phyloP scores from a whole-genome alignment of 2,888 invertebrate species.

The Lepidonotus clava region DNA sequence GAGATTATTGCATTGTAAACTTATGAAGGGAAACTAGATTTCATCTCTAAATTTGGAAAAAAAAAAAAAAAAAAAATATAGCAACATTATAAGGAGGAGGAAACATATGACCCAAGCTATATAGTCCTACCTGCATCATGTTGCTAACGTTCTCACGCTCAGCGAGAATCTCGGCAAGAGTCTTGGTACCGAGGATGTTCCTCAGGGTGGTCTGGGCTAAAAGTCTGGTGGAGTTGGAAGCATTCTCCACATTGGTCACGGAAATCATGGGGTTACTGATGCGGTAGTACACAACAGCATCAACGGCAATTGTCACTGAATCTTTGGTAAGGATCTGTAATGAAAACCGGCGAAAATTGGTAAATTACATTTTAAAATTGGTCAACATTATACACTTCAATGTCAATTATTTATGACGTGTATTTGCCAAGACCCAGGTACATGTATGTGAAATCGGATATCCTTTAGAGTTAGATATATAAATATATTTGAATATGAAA shows the following conservation, averaged over 20 bases:
- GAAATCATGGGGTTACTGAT: constrained; percentile 58
- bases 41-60: too few relatives aligned
- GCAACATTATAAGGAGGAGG: too few relatives aligned
- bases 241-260: constrained; percentile 58
- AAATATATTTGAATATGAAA: too few relatives aligned
- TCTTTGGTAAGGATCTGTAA: constrained; percentile 71
- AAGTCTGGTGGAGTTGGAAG: constrained; percentile 54
- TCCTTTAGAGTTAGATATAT: too few relatives aligned
- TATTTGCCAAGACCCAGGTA: too few relatives aligned
- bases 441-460: too few relatives aligned
- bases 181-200: constrained; percentile 60
- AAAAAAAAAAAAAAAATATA: too few relatives aligned
- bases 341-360: background rate
- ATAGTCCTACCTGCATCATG: constrained; percentile 53
- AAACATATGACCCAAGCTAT: too few relatives aligned
- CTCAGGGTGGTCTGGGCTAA: constrained; percentile 58
- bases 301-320: constrained; percentile 59
- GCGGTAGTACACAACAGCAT: constrained; percentile 59
- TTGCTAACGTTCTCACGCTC: constrained; percentile 55
- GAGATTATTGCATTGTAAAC: too few relatives aligned
- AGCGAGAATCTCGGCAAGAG: constrained; percentile 56
- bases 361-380: background rate
- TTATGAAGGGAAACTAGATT: too few relatives aligned
- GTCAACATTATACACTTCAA: too few relatives aligned
- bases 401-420: too few relatives aligned